Base-by-base conservation (phyloP, 1,140 invertebrate species). In the Drosophila parvula region DNA sequence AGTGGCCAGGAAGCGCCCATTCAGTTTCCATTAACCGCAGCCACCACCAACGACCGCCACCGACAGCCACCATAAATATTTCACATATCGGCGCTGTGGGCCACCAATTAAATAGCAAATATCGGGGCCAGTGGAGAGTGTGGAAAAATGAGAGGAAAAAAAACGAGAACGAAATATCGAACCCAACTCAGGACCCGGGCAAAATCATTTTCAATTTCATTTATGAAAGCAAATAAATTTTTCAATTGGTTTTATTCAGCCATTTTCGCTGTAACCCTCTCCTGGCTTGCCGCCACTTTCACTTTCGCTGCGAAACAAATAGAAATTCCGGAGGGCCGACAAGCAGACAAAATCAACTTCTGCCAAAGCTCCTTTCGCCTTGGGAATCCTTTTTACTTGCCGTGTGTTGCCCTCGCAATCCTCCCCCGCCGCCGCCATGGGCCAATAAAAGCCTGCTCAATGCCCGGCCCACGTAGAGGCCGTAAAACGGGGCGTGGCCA, bases 201-300 rank as follows among this genome's bases (percentile, higher is more conserved):
- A 69, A 78, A 78, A 81, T 78, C 57, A 74, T 69, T 85, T 85
- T 81, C 74, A 75, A 85, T 81, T 85, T 85, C 75, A 75, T 82
- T 82, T 82, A 81, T 78, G 78, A 81, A 81, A 79, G 60, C 75
- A 82, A 82, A 85, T 82, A 76, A 82, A 76, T 85, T 67, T 53
- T 85, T 85, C 64, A 75, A 85, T 88, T 88, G 75, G 69, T 75
- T 76, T 82, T 68, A 76, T 73, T 71, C 47, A 9, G 30, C 27
- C 48, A 41, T 47, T 55, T 57, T 71, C 48, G 32, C 32, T 50
- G 34, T 48, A 44, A 53, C 18, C 41, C 67, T 1, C 27, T 12
- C 30, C n/a, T n/a, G n/a, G 6, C 55, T 47, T 22, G 10, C 5
- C 12, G 3, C 18, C 32, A 16, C 38, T 51, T 50, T 58, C 65